phyloP scores from a whole-genome alignment of 2,113 vertebrate species.

The Silurus meridionalis region DNA sequence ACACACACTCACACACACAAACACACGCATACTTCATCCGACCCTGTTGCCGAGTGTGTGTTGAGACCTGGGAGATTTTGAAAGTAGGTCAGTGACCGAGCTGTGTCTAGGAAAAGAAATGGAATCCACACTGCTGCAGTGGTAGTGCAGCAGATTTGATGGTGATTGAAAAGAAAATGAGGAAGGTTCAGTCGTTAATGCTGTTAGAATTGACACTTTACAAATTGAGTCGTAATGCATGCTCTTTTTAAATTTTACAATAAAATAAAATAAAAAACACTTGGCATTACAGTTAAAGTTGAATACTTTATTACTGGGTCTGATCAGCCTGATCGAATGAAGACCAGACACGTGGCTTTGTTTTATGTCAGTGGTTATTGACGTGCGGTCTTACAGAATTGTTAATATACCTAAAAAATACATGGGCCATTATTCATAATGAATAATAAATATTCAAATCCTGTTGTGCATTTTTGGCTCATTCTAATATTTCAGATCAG shows the following conservation, averaged over 20 bases:
- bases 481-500: not conserved
- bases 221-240: not conserved
- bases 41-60: not conserved
- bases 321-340: not conserved
- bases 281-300: not conserved
- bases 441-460: not conserved
- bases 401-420: not conserved
- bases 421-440: not conserved
- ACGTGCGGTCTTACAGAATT: not conserved
- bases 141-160: not conserved
- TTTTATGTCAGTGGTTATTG: not conserved
- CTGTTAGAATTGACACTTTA: not conserved
- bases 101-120: slow-evolving; percentile 1
- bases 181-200: not conserved
- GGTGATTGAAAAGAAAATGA: not conserved
- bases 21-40: not conserved
- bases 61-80: not conserved
- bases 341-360: not conserved
- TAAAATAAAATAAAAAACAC: too few relatives aligned
- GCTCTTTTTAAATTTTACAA: not conserved
- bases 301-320: not conserved
- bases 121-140: slow-evolving; percentile 2
- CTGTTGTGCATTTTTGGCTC: not conserved
- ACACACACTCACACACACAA: too few relatives aligned
- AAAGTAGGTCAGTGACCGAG: slow-evolving; percentile 7